Evolutionary conservation across 2,888 invertebrate species (phyloP).

Genomic region (Drosophila multiciliata): DNA sequence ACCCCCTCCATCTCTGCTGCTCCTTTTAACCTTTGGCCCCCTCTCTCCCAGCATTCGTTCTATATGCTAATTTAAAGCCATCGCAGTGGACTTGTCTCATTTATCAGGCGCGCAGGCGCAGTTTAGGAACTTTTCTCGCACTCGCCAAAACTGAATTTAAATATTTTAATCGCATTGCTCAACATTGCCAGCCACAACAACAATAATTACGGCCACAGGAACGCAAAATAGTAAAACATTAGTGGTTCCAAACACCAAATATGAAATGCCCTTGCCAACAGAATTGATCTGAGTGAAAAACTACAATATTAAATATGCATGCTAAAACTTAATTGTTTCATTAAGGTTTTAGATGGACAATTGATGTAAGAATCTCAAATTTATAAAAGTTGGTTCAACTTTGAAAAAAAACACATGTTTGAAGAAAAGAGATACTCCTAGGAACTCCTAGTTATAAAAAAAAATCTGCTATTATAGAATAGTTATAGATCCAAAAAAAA

Average conservation of each 20-base stretch:
- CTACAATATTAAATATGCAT: background rate
- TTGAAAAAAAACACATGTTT: background rate
- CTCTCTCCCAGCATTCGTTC: constrained; percentile 42
- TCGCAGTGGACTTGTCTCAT: constrained; percentile 70
- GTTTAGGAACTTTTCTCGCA: constrained; percentile 54
- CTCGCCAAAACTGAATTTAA: constrained; percentile 69
- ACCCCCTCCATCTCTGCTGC: background rate
- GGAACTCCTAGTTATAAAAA: background rate
- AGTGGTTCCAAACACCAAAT: constrained; percentile 11
- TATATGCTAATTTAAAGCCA: constrained; percentile 61
- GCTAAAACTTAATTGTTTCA: background rate
- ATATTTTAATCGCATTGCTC: constrained; percentile 77
- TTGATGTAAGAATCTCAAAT: background rate
- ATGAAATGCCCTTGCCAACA: constrained; percentile 23
- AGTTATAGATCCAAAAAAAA: background rate
- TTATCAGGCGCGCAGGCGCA: constrained; percentile 75
- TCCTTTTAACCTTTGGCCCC: background rate
- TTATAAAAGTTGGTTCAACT: background rate
- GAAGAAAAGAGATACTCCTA: background rate
- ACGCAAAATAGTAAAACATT: constrained; percentile 16
- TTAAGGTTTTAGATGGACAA: background rate
- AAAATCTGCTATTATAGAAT: background rate
- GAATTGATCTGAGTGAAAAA: background rate
- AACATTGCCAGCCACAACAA: constrained; percentile 33
- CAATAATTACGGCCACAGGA: constrained; percentile 24